Evolutionary conservation across 2,888 invertebrate genomes (phyloP), one percentile per base, ranked within the genome.

Genomic region (Ashinkailepas kermadecensis): DNA sequence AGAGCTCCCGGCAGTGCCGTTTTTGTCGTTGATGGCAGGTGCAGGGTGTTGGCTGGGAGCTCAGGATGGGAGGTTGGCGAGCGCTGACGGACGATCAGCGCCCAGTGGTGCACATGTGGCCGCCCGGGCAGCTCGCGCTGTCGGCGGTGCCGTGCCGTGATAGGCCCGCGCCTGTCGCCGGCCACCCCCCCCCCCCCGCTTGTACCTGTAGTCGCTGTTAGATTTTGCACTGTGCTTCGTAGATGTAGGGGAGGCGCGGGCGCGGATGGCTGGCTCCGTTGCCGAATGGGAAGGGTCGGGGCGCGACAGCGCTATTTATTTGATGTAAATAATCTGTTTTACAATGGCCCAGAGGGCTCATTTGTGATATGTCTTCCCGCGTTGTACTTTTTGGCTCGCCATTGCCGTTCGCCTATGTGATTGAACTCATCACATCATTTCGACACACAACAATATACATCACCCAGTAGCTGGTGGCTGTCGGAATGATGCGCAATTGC

Each of bases 371-470:
- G 54, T 74, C 67, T 74, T 54, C 74, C 25, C 54, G 9, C 54
- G 74, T 74, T 74, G 54, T 39, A 25, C 25, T 18, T 25, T 54
- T 74, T 74, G 54, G 74, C 54, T 74, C 74, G 54, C 11, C 67
- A 74, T 54, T 23, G 54, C 15, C 54, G 74, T 74, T 74, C 74
- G 54, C 74, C 74, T 12, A 70, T 39, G 70, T 65, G 65, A 70
- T 70, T 70, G 39, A 13, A 70, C 39, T 70, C 70, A 70, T 70
- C 70, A 70, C 70, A 70, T 70, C 70, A 70, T 70, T 70, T 25
- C 25, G 8, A n/a, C 39, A 59, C 70, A 70, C 70, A 15, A 39
- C 13, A 70, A 70, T 70, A 70, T 70, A 70, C 11, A 39, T 70
- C 70, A 70, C 70, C 70, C 39, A 70, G 39, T 39, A 39, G 39